Base-by-base conservation (phyloP, 2,888 invertebrate species). In the Lymantria dispar region DNA sequence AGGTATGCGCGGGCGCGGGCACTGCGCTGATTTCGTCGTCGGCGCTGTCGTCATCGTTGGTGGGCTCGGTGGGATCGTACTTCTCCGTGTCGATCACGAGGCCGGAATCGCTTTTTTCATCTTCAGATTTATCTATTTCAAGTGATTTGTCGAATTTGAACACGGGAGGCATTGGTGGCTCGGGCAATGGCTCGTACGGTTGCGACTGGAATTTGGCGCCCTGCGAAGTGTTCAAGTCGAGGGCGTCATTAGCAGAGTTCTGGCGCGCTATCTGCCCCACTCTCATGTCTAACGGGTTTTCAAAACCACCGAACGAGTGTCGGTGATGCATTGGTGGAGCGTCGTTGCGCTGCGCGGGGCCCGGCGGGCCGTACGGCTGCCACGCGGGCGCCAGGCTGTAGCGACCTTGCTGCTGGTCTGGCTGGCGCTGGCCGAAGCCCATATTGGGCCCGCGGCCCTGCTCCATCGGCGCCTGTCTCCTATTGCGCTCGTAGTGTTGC, bases 41-140 rank as follows among this genome's bases (percentile, higher is more conserved):
- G 59, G 15, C 48, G 14, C 79, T 78, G 41, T 80, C 80, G 56
- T 88, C 88, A 61, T 88, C 90, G 60, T 78, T 68, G 0, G 92
- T 92, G 12, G 92, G 92, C 56, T 92, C 91, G 8, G 90, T 92
- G 9, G 93, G 93, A 61, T 93, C 93, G 67, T 93, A 93, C 61
- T 92, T 92, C 42, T 92, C 92, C 0, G 89, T 87, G 67, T 92
- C 94, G 41, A 94, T 94, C 33, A 94, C 91, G 65, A 94, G 85
- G 43, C 92, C 93, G 0, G 89, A 78, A 63, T 93, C 93, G 66
- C 92, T 93, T 45, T 82, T 85, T 50, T 93, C 93, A 51, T 92
- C 92, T 58, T 92, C 92, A 0, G 88, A 86, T 43, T 76, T 78
- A 8, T 85, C 83, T 0, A 72, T 51, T 36, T 92, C 92, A 1